These are phyloP conservation scores for Carapus acus DNA, from an alignment of 2,797 vertebrate species.

Conservation along the genomic window DNA sequence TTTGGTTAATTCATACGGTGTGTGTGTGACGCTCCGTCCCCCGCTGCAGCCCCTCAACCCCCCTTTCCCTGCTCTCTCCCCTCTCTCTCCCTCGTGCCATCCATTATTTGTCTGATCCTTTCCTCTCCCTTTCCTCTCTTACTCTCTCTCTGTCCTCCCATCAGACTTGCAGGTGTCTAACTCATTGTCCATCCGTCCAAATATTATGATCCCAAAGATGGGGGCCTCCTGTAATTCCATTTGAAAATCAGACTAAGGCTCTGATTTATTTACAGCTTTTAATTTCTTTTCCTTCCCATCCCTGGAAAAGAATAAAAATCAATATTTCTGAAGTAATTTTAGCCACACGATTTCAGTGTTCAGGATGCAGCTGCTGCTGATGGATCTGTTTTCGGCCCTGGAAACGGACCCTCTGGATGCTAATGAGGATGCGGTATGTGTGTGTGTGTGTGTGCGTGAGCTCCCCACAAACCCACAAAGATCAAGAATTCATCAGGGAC, in stretches of 20 bases:
- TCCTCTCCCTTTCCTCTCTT: not conserved
- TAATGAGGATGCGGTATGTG: conserved; percentile 46
- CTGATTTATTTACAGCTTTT: too few species aligned
- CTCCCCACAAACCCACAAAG: conserved; percentile 20
- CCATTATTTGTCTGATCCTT: not conserved
- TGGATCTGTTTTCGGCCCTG: conserved; percentile 42
- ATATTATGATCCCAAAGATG: too few species aligned
- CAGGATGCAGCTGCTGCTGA: conserved; percentile 35
- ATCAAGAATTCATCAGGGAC: conserved; percentile 23
- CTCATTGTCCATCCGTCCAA: not conserved
- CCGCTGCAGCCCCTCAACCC: conserved; percentile 21
- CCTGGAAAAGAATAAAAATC: too few species aligned
- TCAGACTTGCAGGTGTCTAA: too few species aligned
- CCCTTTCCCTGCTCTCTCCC: conserved; percentile 1
- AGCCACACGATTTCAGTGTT: conserved; percentile 26
- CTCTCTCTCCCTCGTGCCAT: not conserved
- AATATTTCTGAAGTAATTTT: too few species aligned
- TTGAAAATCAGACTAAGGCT: too few species aligned
- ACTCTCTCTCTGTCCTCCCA: not conserved
- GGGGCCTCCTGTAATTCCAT: too few species aligned
- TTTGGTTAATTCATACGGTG: conserved; percentile 39
- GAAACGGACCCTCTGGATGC: conserved; percentile 48
- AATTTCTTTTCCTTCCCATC: not conserved
- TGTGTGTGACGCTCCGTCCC: too few species aligned
- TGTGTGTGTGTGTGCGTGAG: conserved; percentile 23